Conservation (phyloP, 2,113 vertebrate genomes). For the Litocranius walleri region DNA sequence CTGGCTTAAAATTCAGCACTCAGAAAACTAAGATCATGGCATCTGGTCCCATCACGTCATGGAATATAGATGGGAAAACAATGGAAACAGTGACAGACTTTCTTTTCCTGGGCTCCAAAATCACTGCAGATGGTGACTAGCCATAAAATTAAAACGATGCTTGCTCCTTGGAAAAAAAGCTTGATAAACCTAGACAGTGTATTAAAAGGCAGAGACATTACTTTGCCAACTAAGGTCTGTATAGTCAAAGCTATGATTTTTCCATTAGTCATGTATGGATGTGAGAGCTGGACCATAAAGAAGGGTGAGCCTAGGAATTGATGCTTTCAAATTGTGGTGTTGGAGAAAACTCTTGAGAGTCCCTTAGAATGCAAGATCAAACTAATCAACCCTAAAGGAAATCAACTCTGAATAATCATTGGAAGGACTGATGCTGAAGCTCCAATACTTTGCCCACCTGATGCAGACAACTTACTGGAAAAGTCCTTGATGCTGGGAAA, state of each 20-base stretch:
- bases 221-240: background rate
- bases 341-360: background rate
- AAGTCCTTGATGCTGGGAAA: background rate
- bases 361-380: background rate
- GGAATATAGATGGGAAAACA: background rate
- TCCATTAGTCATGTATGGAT: background rate
- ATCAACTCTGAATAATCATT: background rate
- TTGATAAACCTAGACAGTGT: background rate
- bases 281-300: background rate
- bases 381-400: background rate
- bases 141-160: background rate
- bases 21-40: background rate
- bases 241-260: background rate
- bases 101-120: background rate
- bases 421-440: background rate
- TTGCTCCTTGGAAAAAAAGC: background rate
- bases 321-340: background rate
- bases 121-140: background rate
- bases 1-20: background rate
- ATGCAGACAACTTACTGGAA: background rate
- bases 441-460: background rate
- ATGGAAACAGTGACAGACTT: background rate
- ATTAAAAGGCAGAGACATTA: background rate
- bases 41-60: background rate
- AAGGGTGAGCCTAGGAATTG: background rate